Evolutionary conservation across 2,797 vertebrate genomes (phyloP), one percentile per base, ranked within the genome.

Genomic region (Margarornis squamiger): DNA sequence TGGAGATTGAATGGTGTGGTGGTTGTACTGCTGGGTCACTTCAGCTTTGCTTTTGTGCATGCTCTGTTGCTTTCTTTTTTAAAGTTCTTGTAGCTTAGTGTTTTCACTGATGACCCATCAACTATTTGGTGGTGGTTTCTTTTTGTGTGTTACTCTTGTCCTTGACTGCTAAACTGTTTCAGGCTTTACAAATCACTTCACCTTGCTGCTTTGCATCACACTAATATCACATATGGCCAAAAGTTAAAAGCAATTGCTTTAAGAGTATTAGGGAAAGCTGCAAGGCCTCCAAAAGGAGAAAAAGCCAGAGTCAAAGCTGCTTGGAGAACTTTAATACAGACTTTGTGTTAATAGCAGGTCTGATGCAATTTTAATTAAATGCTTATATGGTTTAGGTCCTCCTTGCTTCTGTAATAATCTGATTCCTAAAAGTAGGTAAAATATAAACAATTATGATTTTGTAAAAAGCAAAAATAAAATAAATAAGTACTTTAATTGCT

Each of bases 201-300:
- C n/a, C 21, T 45, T 61, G 29, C 58, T 75, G 32, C 2, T 86
- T 63, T 81, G 74, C 59, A 62, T 73, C 9, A 13, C 9, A 1
- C 27, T 73, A 21, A 23, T 48, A 55, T 59, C 14, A 5, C 4
- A 3, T 51, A 26, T 20, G 32, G 48, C 36, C 39, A 22, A 10
- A 88, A 83, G 23, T 66, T 72, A 81, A 81, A 87, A 89, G 36
- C 38, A 73, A 7, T 65, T 66, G 13, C 59, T 87, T 72, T 27
- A 61, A 41, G 54, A 57, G 19, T 66, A 26, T 75, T 65, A 24
- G 38, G 38, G 29, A 10, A 82, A 70, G n/a, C 22, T 62, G 11
- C 34, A 59, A 79, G 71, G 14, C 43, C 30, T 90, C 34, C 20
- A 65, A 48, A 82, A 48, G 63, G 21, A 85, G 32, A 38, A 90